A percentile compares a stretch with the other conserved stretches of the same genome.
phyloP scores from a whole-genome alignment of 1,140 invertebrate genomes.

The Atopsyche davidsoni region DNA sequence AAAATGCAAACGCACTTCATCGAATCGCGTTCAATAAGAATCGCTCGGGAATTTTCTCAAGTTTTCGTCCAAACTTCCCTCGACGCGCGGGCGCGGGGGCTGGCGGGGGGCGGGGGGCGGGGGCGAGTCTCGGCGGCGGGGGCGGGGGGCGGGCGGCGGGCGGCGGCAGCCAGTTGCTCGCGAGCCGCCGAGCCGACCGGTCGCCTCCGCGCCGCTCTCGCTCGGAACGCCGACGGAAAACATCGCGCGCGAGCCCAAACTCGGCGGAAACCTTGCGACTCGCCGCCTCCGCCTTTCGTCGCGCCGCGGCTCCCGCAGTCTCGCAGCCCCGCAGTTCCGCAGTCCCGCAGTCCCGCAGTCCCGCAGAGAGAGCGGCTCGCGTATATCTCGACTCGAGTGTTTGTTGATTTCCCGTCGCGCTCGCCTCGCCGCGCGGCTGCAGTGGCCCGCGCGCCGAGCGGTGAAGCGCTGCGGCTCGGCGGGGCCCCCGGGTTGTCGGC shows the following conservation, averaged over 20 bases:
- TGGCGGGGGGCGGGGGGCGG: slow-evolving; percentile 1
- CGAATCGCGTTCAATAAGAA: too few relatives aligned
- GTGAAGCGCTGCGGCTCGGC: background rate
- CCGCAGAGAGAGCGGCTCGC: background rate
- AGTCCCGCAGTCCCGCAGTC: too few relatives aligned
- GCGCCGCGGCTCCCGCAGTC: too few relatives aligned
- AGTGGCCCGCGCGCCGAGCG: background rate
- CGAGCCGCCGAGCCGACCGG: background rate
- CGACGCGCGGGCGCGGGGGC: background rate
- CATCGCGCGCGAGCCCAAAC: too few relatives aligned
- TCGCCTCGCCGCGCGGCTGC: slow-evolving; percentile 34
- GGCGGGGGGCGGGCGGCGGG: background rate
- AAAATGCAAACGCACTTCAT: too few relatives aligned
- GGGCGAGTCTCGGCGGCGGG: background rate
- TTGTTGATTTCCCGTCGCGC: too few relatives aligned
- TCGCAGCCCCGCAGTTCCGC: too few relatives aligned
- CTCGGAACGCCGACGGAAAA: too few relatives aligned
- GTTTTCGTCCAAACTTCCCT: too few relatives aligned
- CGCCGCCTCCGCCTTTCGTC: too few relatives aligned
- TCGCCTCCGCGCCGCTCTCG: background rate
- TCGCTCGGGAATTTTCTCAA: too few relatives aligned
- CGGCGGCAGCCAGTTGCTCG: slow-evolving; percentile 2
- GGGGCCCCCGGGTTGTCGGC: slow-evolving; percentile 28
- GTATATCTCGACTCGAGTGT: background rate
- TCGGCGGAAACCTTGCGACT: too few relatives aligned